phyloP scores from a whole-genome alignment of 2,113 vertebrate species.

The Lycaon pictus region DNA sequence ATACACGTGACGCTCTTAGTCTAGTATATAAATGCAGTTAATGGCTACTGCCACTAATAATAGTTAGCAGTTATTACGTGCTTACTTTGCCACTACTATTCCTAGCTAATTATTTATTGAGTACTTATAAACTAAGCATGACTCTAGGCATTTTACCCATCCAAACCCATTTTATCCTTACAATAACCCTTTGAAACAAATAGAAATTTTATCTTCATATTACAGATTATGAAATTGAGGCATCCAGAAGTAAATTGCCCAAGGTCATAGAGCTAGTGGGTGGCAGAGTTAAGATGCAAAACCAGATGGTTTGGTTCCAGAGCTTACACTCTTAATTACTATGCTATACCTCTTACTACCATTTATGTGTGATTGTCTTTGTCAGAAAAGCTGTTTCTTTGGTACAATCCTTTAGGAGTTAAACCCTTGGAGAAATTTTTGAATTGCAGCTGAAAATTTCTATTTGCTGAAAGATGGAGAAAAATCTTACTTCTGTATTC shows the following conservation, averaged over 20 bases:
- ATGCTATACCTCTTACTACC: background rate
- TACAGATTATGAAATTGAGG: conserved; percentile 5
- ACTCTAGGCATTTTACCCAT: background rate
- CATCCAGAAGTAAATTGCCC: background rate
- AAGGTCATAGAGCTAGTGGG: background rate
- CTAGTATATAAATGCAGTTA: background rate
- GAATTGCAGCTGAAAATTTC: conserved; percentile 58
- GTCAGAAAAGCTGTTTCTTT: conserved; percentile 38
- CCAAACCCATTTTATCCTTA: background rate
- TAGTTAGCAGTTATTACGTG: background rate
- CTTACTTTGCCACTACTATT: background rate
- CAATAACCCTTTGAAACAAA: background rate
- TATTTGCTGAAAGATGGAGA: conserved; percentile 54
- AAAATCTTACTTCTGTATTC: conserved; percentile 52
- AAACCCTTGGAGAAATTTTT: conserved; percentile 65
- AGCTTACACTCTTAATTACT: conserved; percentile 37
- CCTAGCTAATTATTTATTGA: background rate
- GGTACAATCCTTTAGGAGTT: conserved; percentile 16
- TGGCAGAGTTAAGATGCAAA: conserved; percentile 51
- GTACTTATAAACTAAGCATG: background rate
- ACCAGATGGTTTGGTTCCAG: conserved; percentile 55
- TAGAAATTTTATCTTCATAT: background rate
- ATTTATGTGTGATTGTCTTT: conserved; percentile 41
- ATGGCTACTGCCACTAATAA: background rate
- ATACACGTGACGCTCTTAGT: background rate